Evolutionary conservation across 2,797 vertebrate genomes (phyloP).

Genomic region (Dipus sagitta): DNA sequence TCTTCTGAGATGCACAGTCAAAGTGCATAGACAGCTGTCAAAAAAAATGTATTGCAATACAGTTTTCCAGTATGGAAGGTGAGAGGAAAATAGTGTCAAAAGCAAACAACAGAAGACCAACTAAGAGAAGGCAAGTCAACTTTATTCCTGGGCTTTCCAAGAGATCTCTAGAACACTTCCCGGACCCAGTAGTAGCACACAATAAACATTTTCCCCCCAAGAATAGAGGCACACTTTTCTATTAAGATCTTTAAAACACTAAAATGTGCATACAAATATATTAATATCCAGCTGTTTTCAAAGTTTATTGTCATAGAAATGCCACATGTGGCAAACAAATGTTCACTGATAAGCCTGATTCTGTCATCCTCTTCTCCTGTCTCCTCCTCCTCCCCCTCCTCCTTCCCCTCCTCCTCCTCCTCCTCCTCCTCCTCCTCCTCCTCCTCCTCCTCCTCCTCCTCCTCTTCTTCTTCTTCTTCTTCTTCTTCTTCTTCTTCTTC

Average conservation of each 20-base stretch:
- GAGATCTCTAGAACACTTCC: neutral
- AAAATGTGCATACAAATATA: neutral
- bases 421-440: no score
- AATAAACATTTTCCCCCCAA: neutral
- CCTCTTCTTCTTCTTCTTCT: no score
- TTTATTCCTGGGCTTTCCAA: neutral
- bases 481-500: neutral
- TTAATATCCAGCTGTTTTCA: neutral
- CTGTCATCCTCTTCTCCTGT: neutral
- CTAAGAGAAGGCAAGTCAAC: neutral
- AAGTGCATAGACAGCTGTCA: neutral
- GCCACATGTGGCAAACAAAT: neutral
- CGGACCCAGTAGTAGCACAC: neutral
- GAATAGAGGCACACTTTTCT: neutral
- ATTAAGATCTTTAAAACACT: slow-evolving; percentile 4
- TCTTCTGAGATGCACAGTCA: neutral
- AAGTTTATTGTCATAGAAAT: slow-evolving; percentile 55
- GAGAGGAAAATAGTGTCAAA: neutral
- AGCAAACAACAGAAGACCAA: neutral
- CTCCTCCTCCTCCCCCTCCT: no score
- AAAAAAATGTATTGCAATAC: neutral
- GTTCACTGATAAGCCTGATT: neutral
- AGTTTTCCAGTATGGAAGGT: neutral
- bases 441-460: no score
- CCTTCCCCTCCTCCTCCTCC: no score